phyloP scores from a whole-genome alignment of 2,113 vertebrate species.

The Myrmecobius fasciatus region DNA sequence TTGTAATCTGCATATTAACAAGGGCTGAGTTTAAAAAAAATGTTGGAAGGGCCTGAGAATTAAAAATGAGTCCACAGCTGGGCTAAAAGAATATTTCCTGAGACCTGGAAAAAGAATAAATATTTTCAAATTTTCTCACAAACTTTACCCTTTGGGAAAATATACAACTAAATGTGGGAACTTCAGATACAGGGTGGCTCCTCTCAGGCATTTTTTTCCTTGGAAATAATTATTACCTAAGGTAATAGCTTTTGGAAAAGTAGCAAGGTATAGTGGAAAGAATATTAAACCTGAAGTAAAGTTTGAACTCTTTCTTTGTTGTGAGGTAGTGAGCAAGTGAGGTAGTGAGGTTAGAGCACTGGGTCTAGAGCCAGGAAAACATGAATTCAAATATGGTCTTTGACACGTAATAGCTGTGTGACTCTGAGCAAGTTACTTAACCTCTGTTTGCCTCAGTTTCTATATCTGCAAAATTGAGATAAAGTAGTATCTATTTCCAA shows the following conservation, averaged over 20 bases:
- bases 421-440: conserved; percentile 54
- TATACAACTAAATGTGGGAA: background rate
- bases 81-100: background rate
- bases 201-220: background rate
- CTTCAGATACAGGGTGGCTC: background rate
- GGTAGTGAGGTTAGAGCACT: conserved; percentile 68
- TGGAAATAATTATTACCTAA: background rate
- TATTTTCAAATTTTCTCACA: background rate
- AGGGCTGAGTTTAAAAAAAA: background rate
- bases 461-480: background rate
- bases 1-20: conserved; percentile 26
- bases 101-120: background rate
- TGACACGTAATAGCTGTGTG: conserved; percentile 48
- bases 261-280: background rate
- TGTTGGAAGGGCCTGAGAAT: background rate
- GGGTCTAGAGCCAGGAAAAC: conserved; percentile 7
- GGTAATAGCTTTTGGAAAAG: background rate
- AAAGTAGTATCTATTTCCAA: background rate
- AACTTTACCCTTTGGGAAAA: background rate
- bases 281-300: background rate
- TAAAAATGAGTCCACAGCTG: background rate
- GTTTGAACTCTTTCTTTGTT: background rate
- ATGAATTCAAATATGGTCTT: conserved; percentile 50
- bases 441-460: conserved; percentile 37
- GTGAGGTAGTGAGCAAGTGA: conserved; percentile 61